These are phyloP conservation scores for Drosophila insularis DNA, from an alignment of 1,140 invertebrate species.

Conservation along the genomic window DNA sequence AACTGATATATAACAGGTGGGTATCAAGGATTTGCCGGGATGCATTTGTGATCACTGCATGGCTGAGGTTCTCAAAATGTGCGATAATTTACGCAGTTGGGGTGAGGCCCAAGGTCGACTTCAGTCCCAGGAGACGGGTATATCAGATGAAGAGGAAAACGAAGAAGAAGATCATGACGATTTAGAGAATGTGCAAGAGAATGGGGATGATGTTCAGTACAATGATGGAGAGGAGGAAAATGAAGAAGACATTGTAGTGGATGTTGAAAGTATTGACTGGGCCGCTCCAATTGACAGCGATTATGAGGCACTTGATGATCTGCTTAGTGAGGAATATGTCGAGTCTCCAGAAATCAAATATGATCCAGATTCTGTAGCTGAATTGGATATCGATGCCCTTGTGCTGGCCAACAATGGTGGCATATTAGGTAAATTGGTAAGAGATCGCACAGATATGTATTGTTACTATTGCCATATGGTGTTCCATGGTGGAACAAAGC, in stretches of 20 bases:
- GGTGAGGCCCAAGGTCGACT: constrained; percentile 6
- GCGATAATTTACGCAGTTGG: constrained; percentile 10
- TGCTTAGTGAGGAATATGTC: not conserved
- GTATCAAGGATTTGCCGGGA: not conserved
- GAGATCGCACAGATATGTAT: not conserved
- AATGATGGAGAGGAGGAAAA: not conserved
- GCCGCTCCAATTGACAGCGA: not conserved
- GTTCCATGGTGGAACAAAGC: not conserved
- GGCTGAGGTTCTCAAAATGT: constrained; percentile 7
- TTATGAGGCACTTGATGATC: constrained; percentile 1
- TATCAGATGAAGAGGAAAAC: not conserved
- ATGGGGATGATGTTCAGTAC: not conserved
- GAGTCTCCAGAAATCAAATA: not conserved
- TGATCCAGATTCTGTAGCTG: not conserved
- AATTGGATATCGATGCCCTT: not conserved
- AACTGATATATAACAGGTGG: not conserved
- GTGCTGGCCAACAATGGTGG: not conserved
- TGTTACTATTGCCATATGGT: not conserved
- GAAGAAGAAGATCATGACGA: not conserved
- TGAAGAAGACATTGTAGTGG: not conserved
- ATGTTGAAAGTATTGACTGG: not conserved
- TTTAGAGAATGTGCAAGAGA: not conserved
- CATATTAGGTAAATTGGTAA: not conserved
- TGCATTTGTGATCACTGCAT: constrained; percentile 7
- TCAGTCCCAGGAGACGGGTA: not conserved